These are phyloP conservation scores for Labrus mixtus DNA, from an alignment of 2,113 vertebrate genomes.

Conservation along the genomic window DNA sequence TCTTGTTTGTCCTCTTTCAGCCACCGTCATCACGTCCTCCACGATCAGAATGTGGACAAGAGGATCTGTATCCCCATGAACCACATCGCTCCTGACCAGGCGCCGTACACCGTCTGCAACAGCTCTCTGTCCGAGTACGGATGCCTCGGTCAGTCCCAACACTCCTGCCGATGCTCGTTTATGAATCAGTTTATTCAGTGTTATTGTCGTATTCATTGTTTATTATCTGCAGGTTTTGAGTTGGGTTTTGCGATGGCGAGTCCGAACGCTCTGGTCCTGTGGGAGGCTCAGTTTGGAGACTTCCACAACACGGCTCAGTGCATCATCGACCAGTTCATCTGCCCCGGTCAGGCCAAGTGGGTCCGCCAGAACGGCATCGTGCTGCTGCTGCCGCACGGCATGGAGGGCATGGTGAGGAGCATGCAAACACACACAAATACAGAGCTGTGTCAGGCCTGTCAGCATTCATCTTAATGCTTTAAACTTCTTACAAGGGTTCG, in stretches of 20 bases:
- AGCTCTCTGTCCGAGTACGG: conserved; percentile 97
- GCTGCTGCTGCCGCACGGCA: conserved; percentile 86
- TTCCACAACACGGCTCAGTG: conserved; percentile 92
- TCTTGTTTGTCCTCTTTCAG: conserved; percentile 72
- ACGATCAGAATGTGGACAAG: conserved; percentile 98
- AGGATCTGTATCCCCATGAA: conserved; percentile 99
- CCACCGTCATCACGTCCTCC: conserved; percentile 97
- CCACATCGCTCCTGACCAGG: conserved; percentile 93
- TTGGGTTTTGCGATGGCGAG: conserved; percentile 93
- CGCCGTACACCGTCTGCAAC: conserved; percentile 97
- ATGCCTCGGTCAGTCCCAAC: conserved; percentile 84
- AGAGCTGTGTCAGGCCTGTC: too few relatives aligned
- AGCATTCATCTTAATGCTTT: too few relatives aligned
- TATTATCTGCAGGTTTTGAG: conserved; percentile 66
- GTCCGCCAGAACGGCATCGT: conserved; percentile 91
- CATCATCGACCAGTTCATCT: conserved; percentile 94
- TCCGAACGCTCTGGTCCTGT: conserved; percentile 91
- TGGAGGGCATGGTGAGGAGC: conserved; percentile 83
- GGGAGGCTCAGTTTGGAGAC: conserved; percentile 89
- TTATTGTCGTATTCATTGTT: background rate
- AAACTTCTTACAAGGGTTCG: too few relatives aligned
- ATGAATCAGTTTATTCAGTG: too few relatives aligned
- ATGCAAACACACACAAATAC: background rate
- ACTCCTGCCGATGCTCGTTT: too few relatives aligned
- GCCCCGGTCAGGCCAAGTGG: conserved; percentile 91